Base-by-base conservation (phyloP, 2,888 invertebrate genomes). In the Drosophila gaucha region DNA sequence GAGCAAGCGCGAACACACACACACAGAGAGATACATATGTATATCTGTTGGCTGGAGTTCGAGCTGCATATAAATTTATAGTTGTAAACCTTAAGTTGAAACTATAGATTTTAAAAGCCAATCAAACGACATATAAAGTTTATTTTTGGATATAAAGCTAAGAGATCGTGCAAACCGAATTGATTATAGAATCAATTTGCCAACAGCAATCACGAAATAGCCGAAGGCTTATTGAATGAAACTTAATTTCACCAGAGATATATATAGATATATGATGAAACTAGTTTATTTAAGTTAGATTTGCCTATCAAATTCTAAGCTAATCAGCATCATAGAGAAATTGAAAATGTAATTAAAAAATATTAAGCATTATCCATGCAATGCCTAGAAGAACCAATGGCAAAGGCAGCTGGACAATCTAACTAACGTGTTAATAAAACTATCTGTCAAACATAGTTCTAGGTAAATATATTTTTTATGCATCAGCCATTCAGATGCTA, bases 61-160 rank as follows among this genome's bases (percentile, higher is more conserved):
- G 9, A 2, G 16, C 16, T 16, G 16, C 3, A 35, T 38, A n/a
- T 38, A n/a, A 12, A 6, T 38, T 38, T 20, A 38, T 20, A 6
- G 18, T 9, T 44, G 44, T 44, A 2, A 44, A 20, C 44, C 30
- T 18, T 47, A 12, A 56, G 31, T 18, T n/a, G 41, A 43, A 24
- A 33, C 43, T 54, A n/a, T n/a, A 33, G 31, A 28, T 30, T 28
- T 28, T 50, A 18, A 50, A 16, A 16, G 16, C 57, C 16, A 20
- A 58, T 43, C 28, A 47, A 47, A 31, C 22, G 22, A 22, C 31
- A 47, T 14, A 47, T 47, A 33, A 24, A 24, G 28, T 18, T 44
- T 28, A 26, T 8, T 16, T 18, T 28, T 20, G 12, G 9, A 12
- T 24, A 28, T 10, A 26, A 14, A 26, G 4, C 16, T 0, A 16